Evolutionary conservation across 2,797 vertebrate genomes (phyloP), one percentile per base, ranked within the genome.

Genomic region (Epinephelus awoara): DNA sequence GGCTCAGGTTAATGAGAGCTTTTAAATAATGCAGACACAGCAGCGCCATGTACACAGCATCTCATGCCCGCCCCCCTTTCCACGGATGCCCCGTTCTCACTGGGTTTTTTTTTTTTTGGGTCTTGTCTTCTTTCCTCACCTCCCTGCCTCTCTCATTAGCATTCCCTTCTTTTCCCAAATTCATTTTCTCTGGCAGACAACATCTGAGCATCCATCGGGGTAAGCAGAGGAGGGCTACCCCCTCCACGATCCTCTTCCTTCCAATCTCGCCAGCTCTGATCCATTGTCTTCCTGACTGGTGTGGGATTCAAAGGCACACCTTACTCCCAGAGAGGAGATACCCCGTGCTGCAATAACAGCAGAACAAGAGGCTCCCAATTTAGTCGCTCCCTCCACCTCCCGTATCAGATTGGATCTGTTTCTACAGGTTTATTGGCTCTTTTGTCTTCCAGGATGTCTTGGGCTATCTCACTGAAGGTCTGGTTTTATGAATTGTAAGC

Each of bases 11-110:
- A 94, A 94, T 90, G 88, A 90, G 84, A 87, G 80, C 70, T 90
- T 75, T 89, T 95, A 89, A 95, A 94, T 94, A 94, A 94, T 95
- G 89, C 89, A 93, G 82, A 85, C 80, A 50, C 83, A 87, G 79
- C 88, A 77, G 67, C 49, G 54, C 66, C 75, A 18, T 67, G 57
- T 75, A 70, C 63, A 72, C 23, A 14, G 44, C 50, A 64, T 27
- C 27, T 42, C 23, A 25, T 27, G 27, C n/a, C 29, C 19, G 7
- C 18, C 46, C 56, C 55, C 19, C 49, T 15, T 7, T 18, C 40
- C 9, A 7, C 52, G 15, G 25, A 47, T 4, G 3, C 15, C 25
- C 17, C 38, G 51, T 58, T 56, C 63, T 81, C n/a, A 19, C 61
- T 23, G 23, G n/a, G n/a, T n/a, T 75, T 67, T 59, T 52, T 65